These are phyloP conservation scores for Cyprinodon tularosa DNA, from an alignment of 2,113 vertebrate genomes.

Conservation along the genomic window DNA sequence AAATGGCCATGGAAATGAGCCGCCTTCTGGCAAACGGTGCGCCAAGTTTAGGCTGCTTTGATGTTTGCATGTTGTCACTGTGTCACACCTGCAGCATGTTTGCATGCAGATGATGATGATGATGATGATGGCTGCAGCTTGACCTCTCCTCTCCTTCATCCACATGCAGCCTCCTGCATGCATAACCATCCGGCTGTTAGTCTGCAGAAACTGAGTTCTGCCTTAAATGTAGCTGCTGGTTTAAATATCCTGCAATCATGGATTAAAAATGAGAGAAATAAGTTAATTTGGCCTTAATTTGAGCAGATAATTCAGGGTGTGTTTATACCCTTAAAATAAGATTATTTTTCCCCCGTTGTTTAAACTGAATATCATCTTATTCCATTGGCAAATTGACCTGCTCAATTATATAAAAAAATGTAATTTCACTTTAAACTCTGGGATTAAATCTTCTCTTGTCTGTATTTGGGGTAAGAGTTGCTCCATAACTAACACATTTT, in stretches of 20 bases:
- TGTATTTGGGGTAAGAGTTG: background rate
- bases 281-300: no score
- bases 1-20: slow-evolving; percentile 44
- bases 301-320: no score
- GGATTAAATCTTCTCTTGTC: background rate
- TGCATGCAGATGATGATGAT: slow-evolving; percentile 8
- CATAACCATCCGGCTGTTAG: slow-evolving; percentile 9
- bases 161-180: slow-evolving; percentile 21
- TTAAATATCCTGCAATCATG: background rate
- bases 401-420: no score
- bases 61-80: slow-evolving; percentile 65
- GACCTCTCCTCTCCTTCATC: slow-evolving; percentile 45
- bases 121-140: slow-evolving; percentile 47
- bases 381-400: no score
- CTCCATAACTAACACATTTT: background rate
- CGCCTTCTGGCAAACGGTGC: slow-evolving; percentile 34
- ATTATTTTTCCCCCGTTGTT: no score
- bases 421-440: background rate
- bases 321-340: no score
- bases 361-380: no score
- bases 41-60: slow-evolving; percentile 56
- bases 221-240: background rate
- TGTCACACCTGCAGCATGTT: slow-evolving; percentile 70
- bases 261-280: background rate
- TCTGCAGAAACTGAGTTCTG: slow-evolving; percentile 1